phyloP scores from a whole-genome alignment of 1,140 invertebrate genomes.

The Leptinotarsa lineolata region DNA sequence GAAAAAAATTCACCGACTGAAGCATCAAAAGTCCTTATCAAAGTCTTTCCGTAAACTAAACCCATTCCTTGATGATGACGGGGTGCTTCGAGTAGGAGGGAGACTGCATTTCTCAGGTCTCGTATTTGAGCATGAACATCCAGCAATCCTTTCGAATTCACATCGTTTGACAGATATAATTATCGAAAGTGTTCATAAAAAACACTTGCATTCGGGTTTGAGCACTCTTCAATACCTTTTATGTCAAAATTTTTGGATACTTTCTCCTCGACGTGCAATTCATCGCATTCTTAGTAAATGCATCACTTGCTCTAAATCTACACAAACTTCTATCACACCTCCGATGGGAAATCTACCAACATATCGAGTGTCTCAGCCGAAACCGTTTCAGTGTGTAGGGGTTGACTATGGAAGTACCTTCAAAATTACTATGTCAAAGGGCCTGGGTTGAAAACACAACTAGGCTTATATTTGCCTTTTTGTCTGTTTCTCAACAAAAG shows the following conservation, averaged over 20 bases:
- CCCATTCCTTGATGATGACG: neutral
- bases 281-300: no score
- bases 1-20: neutral
- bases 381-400: no score
- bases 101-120: no score
- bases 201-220: conserved; percentile 20
- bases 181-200: conserved; percentile 14
- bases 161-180: conserved; percentile 17
- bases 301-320: no score
- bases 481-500: neutral
- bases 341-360: no score
- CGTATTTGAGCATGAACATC: conserved; percentile 23
- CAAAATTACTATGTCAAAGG: neutral
- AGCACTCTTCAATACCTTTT: no score
- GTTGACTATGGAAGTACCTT: neutral
- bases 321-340: no score
- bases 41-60: conserved; percentile 20
- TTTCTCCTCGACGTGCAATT: no score
- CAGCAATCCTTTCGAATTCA: conserved; percentile 17
- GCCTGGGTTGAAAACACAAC: neutral
- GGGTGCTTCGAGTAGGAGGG: neutral
- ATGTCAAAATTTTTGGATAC: no score
- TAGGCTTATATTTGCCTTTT: conserved; percentile 7
- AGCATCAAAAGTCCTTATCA: conserved; percentile 4
- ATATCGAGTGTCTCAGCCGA: no score